Evolutionary conservation across 1,140 invertebrate species (phyloP).

Genomic region (Theocolax elegans): DNA sequence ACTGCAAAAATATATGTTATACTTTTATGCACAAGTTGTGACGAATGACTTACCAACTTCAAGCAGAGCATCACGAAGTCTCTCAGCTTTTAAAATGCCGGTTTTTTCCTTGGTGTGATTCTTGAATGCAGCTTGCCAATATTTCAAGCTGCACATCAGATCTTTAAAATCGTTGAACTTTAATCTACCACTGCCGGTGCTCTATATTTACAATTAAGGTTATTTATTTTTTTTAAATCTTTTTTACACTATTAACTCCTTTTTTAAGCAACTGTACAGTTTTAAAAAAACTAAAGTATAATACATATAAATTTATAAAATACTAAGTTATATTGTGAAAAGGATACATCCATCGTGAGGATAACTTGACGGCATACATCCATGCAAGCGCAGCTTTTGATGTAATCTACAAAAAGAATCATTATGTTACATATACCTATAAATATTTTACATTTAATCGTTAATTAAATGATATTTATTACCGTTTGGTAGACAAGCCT

Average conservation of each 20-base stretch:
- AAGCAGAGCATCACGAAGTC: constrained; percentile 82
- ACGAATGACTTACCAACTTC: constrained; percentile 84
- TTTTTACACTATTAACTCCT: no score
- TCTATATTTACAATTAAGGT: constrained; percentile 66
- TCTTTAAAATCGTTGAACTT: constrained; percentile 91
- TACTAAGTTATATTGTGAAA: no score
- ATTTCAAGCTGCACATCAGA: constrained; percentile 90
- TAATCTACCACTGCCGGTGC: constrained; percentile 81
- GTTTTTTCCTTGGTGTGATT: constrained; percentile 92
- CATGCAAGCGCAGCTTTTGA: constrained; percentile 92
- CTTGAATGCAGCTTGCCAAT: constrained; percentile 92
- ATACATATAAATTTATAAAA: no score
- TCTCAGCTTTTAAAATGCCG: constrained; percentile 88
- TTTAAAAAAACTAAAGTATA: neutral
- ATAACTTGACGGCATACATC: constrained; percentile 93
- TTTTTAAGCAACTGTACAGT: no score
- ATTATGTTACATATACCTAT: no score
- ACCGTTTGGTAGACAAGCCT: constrained; percentile 92
- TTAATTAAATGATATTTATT: no score
- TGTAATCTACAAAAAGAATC: constrained; percentile 77
- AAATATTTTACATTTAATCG: no score
- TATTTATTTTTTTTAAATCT: neutral
- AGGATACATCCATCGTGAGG: constrained; percentile 84
- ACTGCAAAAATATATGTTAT: no score
- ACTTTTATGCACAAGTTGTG: no score